These are phyloP conservation scores for Drosophila tripunctata DNA, from an alignment of 2,888 invertebrate species.

Conservation along the genomic window DNA sequence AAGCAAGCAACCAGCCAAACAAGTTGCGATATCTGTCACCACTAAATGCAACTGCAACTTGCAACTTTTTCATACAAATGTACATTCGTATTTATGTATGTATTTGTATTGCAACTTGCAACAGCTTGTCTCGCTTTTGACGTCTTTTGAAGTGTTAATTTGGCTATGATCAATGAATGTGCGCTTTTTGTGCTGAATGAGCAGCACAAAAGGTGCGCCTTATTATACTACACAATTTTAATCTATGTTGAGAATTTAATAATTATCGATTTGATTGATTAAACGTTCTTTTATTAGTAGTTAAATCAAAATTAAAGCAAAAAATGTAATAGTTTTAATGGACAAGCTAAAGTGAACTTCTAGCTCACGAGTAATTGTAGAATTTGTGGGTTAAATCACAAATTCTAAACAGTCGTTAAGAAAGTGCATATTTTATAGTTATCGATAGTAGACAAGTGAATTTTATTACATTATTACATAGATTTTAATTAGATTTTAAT, in stretches of 20 bases:
- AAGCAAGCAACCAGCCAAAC: constrained; percentile 50
- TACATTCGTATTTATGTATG: background rate
- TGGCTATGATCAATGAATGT: constrained; percentile 44
- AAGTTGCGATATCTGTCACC: constrained; percentile 72
- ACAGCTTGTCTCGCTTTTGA: constrained; percentile 20
- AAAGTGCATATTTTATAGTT: no score
- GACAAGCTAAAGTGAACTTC: no score
- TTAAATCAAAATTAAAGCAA: no score
- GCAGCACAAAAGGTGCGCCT: background rate
- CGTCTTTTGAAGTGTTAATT: constrained; percentile 72
- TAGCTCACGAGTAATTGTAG: no score
- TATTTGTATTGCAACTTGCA: background rate
- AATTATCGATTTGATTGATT: background rate
- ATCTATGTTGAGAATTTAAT: background rate
- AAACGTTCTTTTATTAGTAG: background rate
- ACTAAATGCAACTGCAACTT: constrained; percentile 51
- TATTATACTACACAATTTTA: background rate
- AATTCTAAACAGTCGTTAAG: no score
- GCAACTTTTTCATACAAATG: constrained; percentile 3
- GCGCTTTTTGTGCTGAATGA: constrained; percentile 5
- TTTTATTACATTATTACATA: no score
- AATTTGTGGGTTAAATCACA: no score
- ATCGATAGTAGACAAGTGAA: no score
- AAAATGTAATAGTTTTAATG: no score
- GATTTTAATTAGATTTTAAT: no score